Conservation (phyloP, 2,888 invertebrate species). For the Pherbina coryleti region DNA sequence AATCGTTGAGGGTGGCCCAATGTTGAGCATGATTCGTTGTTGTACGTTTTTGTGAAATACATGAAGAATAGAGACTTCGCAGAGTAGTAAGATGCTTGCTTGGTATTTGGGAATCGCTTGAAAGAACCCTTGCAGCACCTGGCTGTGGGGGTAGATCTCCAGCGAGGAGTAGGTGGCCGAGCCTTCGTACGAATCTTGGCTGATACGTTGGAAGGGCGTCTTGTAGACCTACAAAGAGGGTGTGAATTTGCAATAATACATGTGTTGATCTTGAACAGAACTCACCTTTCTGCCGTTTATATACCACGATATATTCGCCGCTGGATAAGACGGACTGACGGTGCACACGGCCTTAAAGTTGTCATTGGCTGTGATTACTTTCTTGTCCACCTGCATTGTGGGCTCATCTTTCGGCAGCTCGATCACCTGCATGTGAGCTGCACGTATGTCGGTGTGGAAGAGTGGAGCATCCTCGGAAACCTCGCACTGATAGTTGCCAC, state of each 20-base stretch:
- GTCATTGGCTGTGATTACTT: conserved; percentile 71
- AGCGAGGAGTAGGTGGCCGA: conserved; percentile 67
- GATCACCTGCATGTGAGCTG: conserved; percentile 72
- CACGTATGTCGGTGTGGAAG: conserved; percentile 73
- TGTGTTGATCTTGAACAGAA: not conserved
- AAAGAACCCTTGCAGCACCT: conserved; percentile 67
- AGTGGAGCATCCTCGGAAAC: conserved; percentile 74
- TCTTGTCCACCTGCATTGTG: conserved; percentile 71
- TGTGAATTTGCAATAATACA: not conserved
- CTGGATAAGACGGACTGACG: conserved; percentile 72
- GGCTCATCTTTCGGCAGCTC: conserved; percentile 73
- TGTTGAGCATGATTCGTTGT: conserved; percentile 65
- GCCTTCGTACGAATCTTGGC: conserved; percentile 66
- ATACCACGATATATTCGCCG: conserved; percentile 73
- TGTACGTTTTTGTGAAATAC: conserved; percentile 69
- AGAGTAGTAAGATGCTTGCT: conserved; percentile 65
- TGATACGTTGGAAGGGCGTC: conserved; percentile 68
- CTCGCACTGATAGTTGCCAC: conserved; percentile 73
- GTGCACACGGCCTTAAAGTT: conserved; percentile 72
- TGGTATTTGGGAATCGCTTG: conserved; percentile 68
- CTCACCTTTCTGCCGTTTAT: conserved; percentile 72
- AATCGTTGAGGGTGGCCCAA: conserved; percentile 66
- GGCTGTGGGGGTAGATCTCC: conserved; percentile 68
- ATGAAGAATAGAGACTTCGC: conserved; percentile 68
- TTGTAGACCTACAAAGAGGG: conserved; percentile 62